Base-by-base conservation (phyloP, 2,797 vertebrate species). In the Alectoris magna region DNA sequence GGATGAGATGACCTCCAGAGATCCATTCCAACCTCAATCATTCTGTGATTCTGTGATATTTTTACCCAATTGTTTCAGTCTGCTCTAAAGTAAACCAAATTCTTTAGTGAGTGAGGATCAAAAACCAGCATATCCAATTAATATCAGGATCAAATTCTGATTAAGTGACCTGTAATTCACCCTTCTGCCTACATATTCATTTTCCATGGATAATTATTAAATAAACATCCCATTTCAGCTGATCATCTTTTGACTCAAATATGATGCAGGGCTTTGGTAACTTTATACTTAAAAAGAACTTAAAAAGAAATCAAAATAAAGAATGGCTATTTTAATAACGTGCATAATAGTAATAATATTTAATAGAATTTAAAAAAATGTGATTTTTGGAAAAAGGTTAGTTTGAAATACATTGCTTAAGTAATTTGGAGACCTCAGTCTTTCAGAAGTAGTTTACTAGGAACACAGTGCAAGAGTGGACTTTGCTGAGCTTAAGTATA, bases 131-230 rank as follows among this genome's bases (percentile, higher is more conserved):
- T 51, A 9, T 63, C 38, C 76, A 93, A 88, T 75, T 89, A 95
- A 81, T 83, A 76, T 41, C 51, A 81, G 23, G 48, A n/a, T 91
- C 79, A 94, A 83, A 87, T 76, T 85, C 64, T 84, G 34, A 87
- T 76, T 90, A 87, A 81, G 36, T 87, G 92, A 93, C 92, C 82
- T 73, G 15, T 8, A 93, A 44, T 91, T 96, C 91, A 94, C 67
- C 93, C 51, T 24, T 72, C 69, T 92, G 55, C 49, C 69, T 44
- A 87, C 63, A 64, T 70, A 88, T 60, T 94, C 15, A 86, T 91
- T 96, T 94, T 96, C 63, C 41, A 58, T 84, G 70, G 79, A 86
- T 91, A 94, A 95, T 93, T 81, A 82, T 81, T 94, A 92, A 75
- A 91, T 89, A 96, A 95, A 93, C 63, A 86, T 88, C 71, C 12